Base-by-base conservation (phyloP, 2,888 invertebrate species). In the Dione vanillae region DNA sequence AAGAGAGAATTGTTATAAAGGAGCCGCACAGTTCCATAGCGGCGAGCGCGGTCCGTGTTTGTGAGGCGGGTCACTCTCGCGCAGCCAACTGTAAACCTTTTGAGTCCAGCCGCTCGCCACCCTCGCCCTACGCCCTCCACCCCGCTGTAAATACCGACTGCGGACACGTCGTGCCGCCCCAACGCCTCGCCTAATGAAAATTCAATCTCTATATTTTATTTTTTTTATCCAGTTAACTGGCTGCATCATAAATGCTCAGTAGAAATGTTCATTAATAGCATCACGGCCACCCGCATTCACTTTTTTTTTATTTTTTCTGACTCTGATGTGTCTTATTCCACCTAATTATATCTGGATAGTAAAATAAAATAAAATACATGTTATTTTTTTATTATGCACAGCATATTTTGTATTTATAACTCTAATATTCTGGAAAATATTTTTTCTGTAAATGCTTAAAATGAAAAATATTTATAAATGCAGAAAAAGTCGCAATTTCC, bases 81-180 rank as follows among this genome's bases (percentile, higher is more conserved):
- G 92, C 92, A 92, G 80, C 91, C 82, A 89, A 91, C 92, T 92
- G 92, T 90, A 89, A 93, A 93, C 87, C 91, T 92, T 92, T 93
- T 88, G 91, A 91, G 90, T 84, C 86, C 90, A 87, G 82, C 86
- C 87, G 87, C 85, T 86, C 88, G 87, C 69, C 79, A 73, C 80
- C 78, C 78, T 69, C 20, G 71, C 64, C 70, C 74, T 68, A 67
- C 76, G 73, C 70, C 75, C 74, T 71, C 67, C 71, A 67, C 72
- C 70, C 65, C 78, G 79, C 85, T 85, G 86, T 88, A 86, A 88
- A 87, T 85, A 86, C 85, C 82, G 83, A 82, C 83, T 82, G 87
- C 85, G 86, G 85, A 85, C 85, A 85, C 84, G 83, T 80, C 85
- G 92, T 89, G 88, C 92, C 91, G 91, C 92, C 85, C 89, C 86